phyloP scores from a whole-genome alignment of 2,113 vertebrate genomes.

The Clarias macrocephalus region DNA sequence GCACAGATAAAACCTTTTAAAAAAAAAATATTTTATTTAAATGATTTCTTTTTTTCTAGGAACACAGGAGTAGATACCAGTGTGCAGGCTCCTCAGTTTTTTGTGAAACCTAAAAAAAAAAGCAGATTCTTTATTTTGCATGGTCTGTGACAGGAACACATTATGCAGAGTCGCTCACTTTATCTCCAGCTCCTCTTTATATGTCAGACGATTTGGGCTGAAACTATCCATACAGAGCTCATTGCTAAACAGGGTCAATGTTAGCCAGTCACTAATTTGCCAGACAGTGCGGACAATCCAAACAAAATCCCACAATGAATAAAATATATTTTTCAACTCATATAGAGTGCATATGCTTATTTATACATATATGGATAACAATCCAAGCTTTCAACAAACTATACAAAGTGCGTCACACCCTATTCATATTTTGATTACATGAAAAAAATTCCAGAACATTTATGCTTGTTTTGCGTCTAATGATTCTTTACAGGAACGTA shows the following conservation, averaged over 20 bases:
- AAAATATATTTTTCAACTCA: background rate
- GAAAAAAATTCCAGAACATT: background rate
- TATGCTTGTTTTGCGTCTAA: background rate
- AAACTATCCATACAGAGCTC: background rate
- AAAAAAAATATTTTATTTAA: background rate
- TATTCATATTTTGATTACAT: background rate
- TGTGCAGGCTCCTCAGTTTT: background rate
- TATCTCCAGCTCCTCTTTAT: slow-evolving; percentile 5
- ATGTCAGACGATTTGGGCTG: background rate
- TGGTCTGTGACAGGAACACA: background rate
- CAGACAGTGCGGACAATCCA: background rate
- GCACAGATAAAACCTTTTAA: background rate
- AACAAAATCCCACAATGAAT: background rate
- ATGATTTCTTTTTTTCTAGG: background rate
- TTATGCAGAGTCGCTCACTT: background rate
- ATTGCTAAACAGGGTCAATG: background rate
- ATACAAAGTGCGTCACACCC: background rate
- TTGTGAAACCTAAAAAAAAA: background rate
- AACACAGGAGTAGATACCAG: background rate
- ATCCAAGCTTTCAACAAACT: background rate
- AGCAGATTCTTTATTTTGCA: background rate
- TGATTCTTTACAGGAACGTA: background rate
- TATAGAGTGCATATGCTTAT: background rate
- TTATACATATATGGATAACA: background rate
- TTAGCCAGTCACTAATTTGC: background rate